Evolutionary conservation across 2,888 invertebrate species (phyloP).

Genomic region (Hirtodrosophila confusa): DNA sequence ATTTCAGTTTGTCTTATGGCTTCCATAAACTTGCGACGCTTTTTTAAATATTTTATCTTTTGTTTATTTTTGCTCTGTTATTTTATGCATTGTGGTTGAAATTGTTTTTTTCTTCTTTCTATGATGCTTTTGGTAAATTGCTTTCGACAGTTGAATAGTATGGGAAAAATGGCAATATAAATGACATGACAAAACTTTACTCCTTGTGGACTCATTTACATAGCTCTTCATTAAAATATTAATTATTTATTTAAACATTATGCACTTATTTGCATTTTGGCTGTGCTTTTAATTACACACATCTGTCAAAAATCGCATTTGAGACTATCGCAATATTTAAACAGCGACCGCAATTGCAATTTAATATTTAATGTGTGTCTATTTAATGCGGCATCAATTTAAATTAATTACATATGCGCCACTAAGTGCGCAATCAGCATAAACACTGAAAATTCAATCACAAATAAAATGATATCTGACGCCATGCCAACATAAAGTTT

Average conservation of each 20-base stretch:
- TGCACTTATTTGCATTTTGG: slow-evolving; percentile 10
- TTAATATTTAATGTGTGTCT: slow-evolving; percentile 51
- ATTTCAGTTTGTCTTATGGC: too few relatives aligned
- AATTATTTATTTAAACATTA: slow-evolving; percentile 15
- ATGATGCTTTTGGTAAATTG: too few relatives aligned
- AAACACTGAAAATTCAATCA: slow-evolving; percentile 53
- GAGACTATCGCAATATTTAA: slow-evolving; percentile 31
- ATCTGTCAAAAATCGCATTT: slow-evolving; percentile 20
- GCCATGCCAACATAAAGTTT: background rate
- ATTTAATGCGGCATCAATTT: slow-evolving; percentile 59
- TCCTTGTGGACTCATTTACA: too few relatives aligned
- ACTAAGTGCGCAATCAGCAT: slow-evolving; percentile 67
- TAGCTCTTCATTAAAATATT: background rate
- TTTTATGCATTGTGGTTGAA: too few relatives aligned
- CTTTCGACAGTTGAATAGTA: too few relatives aligned
- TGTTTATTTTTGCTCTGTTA: too few relatives aligned
- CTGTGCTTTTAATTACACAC: slow-evolving; percentile 10
- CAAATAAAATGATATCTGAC: slow-evolving; percentile 19
- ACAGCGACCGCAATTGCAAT: slow-evolving; percentile 17
- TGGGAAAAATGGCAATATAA: too few relatives aligned
- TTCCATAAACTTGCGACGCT: too few relatives aligned
- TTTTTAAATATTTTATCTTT: too few relatives aligned
- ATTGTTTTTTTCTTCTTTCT: too few relatives aligned
- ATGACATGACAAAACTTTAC: too few relatives aligned
- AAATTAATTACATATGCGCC: slow-evolving; percentile 52